Conservation (phyloP, 2,113 vertebrate genomes). For the Neodontobutis hainanensis region DNA sequence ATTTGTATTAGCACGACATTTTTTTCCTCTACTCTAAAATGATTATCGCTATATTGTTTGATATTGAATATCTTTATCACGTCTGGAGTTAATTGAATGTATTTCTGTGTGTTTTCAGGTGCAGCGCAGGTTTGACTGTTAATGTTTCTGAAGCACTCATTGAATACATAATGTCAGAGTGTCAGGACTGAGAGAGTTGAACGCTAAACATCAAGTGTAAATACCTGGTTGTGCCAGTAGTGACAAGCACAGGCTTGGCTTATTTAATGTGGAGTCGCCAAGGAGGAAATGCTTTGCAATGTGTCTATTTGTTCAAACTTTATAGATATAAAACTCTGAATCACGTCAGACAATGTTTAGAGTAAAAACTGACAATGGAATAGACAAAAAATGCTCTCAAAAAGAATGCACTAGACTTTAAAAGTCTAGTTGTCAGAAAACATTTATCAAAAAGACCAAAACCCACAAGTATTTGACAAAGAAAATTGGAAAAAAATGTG, state of each 20-base stretch:
- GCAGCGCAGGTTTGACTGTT: conserved; percentile 9
- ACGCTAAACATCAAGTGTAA: conserved; percentile 10
- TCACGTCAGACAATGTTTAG: too few relatives aligned
- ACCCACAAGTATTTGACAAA: too few relatives aligned
- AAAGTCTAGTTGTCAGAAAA: too few relatives aligned
- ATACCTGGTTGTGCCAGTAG: conserved; percentile 6
- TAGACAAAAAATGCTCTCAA: too few relatives aligned
- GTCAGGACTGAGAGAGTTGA: conserved; percentile 20
- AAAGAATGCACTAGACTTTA: too few relatives aligned
- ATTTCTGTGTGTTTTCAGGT: conserved; percentile 31
- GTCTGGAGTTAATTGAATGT: conserved; percentile 5
- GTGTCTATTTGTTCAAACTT: background rate
- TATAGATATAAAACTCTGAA: background rate
- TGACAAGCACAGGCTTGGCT: background rate
- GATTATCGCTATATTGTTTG: background rate
- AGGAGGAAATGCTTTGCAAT: background rate
- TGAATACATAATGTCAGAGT: conserved; percentile 39
- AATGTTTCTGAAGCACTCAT: conserved; percentile 2
- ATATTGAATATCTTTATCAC: background rate
- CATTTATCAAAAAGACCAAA: too few relatives aligned
- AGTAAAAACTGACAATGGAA: too few relatives aligned
- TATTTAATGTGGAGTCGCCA: background rate
- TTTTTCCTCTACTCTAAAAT: background rate
- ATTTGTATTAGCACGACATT: conserved; percentile 12
- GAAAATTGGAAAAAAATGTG: too few relatives aligned